Percentiles rank a stretch among this genome's conserved stretches.
These are phyloP conservation scores for Drosophila kurseongensis DNA, from an alignment of 1,140 invertebrate genomes.

Conservation along the genomic window DNA sequence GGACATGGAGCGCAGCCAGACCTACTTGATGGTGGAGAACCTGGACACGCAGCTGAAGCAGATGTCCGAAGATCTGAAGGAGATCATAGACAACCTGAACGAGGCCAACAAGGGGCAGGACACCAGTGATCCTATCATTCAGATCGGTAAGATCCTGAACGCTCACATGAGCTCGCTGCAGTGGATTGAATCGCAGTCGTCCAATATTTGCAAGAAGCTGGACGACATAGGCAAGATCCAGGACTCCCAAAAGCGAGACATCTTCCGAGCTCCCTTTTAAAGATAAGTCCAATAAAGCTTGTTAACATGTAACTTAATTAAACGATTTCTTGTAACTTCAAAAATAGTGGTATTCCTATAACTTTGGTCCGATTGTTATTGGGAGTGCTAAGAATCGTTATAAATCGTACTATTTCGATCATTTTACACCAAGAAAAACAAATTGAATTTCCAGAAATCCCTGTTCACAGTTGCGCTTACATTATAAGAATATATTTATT, in stretches of 20 bases:
- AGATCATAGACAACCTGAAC: slow-evolving; percentile 97
- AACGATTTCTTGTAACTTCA: slow-evolving; percentile 31
- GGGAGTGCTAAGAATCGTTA: no score
- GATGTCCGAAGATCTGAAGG: slow-evolving; percentile 97
- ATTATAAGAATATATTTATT: slow-evolving; percentile 4
- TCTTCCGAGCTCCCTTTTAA: slow-evolving; percentile 88
- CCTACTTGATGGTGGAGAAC: slow-evolving; percentile 94
- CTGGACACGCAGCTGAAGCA: slow-evolving; percentile 96
- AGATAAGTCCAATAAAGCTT: slow-evolving; percentile 8
- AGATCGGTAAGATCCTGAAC: slow-evolving; percentile 97
- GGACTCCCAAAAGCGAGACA: slow-evolving; percentile 91
- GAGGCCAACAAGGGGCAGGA: slow-evolving; percentile 94
- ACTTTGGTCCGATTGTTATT: no score
- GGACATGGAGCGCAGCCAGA: slow-evolving; percentile 94
- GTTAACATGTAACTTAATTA: slow-evolving; percentile 31
- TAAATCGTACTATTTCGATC: no score
- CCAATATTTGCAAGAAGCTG: slow-evolving; percentile 90
- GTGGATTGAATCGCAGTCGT: slow-evolving; percentile 94
- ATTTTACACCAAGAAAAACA: not conserved
- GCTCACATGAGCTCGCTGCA: slow-evolving; percentile 98
- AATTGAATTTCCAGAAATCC: no score
- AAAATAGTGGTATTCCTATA: not conserved
- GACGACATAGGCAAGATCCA: slow-evolving; percentile 94
- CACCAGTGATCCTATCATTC: slow-evolving; percentile 94
- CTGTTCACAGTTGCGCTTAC: not conserved